Percentiles rank a stretch among this genome's conserved stretches.
phyloP scores from a whole-genome alignment of 1,140 invertebrate species.

The Tribolium madens region DNA sequence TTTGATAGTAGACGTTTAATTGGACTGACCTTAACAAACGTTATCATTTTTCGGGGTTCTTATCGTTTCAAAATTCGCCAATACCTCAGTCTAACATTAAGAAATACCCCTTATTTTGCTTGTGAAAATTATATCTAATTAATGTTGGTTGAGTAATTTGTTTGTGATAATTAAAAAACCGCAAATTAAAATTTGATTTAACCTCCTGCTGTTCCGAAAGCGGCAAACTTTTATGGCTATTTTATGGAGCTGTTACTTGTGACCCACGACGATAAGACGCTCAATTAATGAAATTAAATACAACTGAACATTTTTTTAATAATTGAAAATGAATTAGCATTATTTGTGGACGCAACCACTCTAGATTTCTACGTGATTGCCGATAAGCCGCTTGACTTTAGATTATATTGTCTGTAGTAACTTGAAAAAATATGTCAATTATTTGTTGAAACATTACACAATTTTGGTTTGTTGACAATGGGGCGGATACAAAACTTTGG shows the following conservation, averaged over 20 bases:
- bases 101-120: not conserved
- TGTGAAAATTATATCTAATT: no score
- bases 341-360: not conserved
- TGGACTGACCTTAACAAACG: not conserved
- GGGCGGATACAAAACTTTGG: constrained; percentile 1
- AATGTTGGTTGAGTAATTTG: no score
- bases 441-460: constrained; percentile 2
- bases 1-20: not conserved
- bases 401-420: constrained; percentile 1
- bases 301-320: not conserved
- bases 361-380: not conserved
- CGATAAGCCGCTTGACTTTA: not conserved
- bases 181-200: no score
- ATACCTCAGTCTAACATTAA: not conserved
- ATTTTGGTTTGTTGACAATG: constrained; percentile 24
- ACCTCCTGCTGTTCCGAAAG: not conserved
- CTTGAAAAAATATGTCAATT: not conserved
- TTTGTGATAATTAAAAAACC: no score
- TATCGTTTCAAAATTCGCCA: not conserved
- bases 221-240: not conserved
- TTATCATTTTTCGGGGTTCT: not conserved
- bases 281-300: constrained; percentile 28
- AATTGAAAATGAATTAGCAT: not conserved
- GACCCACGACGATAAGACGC: constrained; percentile 18
- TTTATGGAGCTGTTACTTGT: not conserved